These are phyloP conservation scores for Diarsia dahlii DNA, from an alignment of 2,888 invertebrate genomes.

Conservation along the genomic window DNA sequence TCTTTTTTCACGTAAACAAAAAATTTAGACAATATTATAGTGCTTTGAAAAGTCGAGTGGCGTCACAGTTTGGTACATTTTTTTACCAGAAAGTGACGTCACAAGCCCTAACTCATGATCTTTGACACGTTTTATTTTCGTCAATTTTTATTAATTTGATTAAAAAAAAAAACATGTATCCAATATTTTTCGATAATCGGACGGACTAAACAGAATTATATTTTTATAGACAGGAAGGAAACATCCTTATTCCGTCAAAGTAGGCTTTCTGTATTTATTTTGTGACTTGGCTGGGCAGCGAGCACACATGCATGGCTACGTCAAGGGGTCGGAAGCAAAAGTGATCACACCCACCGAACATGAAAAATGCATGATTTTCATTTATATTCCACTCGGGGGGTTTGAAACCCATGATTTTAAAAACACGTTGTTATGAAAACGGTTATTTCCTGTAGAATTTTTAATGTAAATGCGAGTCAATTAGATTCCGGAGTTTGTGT, in stretches of 20 bases:
- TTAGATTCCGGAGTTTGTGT: neutral
- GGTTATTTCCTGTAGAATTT: slow-evolving; percentile 20
- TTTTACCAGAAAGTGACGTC: no score
- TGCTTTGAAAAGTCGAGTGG: no score
- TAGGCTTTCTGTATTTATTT: slow-evolving; percentile 4
- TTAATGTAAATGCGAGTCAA: slow-evolving; percentile 15
- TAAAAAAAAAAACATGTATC: no score
- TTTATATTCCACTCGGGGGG: slow-evolving; percentile 41
- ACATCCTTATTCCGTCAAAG: neutral
- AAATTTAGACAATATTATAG: no score
- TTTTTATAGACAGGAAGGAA: no score
- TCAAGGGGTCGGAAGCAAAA: slow-evolving; percentile 31
- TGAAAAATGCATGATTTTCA: slow-evolving; percentile 39
- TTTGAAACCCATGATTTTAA: slow-evolving; percentile 36
- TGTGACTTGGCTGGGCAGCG: neutral
- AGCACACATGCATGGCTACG: slow-evolving; percentile 19
- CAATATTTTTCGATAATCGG: no score
- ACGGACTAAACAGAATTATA: no score
- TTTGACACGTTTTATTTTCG: no score
- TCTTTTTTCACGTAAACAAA: no score
- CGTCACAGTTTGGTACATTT: no score
- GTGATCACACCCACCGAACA: slow-evolving; percentile 39
- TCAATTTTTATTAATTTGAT: no score
- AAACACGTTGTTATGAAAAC: slow-evolving; percentile 34
- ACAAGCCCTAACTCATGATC: no score